Conservation (phyloP, 2,113 vertebrate genomes). For the Bubo blakistoni region DNA sequence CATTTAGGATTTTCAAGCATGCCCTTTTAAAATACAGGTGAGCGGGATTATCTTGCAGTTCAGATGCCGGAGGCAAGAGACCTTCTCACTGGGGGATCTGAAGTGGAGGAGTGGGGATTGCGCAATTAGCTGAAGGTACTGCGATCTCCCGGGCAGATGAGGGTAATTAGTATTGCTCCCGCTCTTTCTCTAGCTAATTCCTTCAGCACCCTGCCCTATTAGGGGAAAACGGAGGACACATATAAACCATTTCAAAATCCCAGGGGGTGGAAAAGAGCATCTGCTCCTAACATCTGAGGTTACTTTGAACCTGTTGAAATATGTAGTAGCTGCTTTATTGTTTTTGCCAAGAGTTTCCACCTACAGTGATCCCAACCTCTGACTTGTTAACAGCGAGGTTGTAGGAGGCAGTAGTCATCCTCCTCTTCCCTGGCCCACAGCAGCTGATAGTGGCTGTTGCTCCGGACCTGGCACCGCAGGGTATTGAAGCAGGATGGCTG, state of each 20-base stretch:
- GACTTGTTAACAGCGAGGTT: slow-evolving; percentile 34
- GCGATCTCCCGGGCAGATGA: slow-evolving; percentile 22
- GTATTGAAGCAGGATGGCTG: background rate
- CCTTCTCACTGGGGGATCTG: slow-evolving; percentile 12
- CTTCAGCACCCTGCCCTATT: slow-evolving; percentile 61
- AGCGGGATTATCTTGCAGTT: slow-evolving; percentile 19
- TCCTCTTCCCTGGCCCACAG: background rate
- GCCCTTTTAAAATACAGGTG: slow-evolving; percentile 46
- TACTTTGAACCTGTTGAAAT: slow-evolving; percentile 75
- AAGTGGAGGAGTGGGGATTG: background rate
- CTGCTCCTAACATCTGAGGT: slow-evolving; percentile 70
- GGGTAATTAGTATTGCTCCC: slow-evolving; percentile 46
- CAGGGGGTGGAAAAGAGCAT: slow-evolving; percentile 65
- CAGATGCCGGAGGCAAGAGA: slow-evolving; percentile 1
- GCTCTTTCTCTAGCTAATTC: slow-evolving; percentile 47
- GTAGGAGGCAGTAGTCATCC: slow-evolving; percentile 35
- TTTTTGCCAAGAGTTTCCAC: slow-evolving; percentile 68
- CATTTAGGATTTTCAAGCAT: background rate
- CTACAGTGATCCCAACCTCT: slow-evolving; percentile 52
- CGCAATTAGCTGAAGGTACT: slow-evolving; percentile 47
- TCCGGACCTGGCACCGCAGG: background rate
- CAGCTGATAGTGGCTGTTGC: background rate
- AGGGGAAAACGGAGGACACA: slow-evolving; percentile 55
- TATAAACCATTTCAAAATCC: slow-evolving; percentile 62
- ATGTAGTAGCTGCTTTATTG: slow-evolving; percentile 64